Percentiles rank a stretch among this genome's conserved stretches.
These are phyloP conservation scores for Dermochelys coriacea DNA, from an alignment of 2,797 vertebrate species.

Conservation along the genomic window DNA sequence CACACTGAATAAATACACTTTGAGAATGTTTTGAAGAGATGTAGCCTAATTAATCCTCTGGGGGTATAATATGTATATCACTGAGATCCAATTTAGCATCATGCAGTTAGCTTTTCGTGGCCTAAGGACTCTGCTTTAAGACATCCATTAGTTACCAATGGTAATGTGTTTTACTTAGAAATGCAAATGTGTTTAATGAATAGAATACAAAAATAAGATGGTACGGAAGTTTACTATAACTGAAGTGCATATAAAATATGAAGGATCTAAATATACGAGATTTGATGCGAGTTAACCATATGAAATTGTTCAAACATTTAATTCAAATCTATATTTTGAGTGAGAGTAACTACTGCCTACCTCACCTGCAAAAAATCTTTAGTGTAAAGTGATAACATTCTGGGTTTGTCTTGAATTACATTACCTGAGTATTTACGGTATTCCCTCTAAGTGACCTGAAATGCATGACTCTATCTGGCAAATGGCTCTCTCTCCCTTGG, in stretches of 20 bases:
- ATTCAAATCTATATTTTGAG: not conserved
- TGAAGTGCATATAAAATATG: too few relatives aligned
- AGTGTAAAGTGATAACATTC: too few relatives aligned
- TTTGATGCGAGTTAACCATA: not conserved
- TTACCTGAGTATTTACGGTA: too few relatives aligned
- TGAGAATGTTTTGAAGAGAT: constrained; percentile 65
- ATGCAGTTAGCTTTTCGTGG: constrained; percentile 68
- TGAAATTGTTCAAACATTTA: not conserved
- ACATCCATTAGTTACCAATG: constrained; percentile 59
- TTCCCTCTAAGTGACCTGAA: too few relatives aligned
- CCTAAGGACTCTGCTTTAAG: constrained; percentile 71
- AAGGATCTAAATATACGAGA: too few relatives aligned
- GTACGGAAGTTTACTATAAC: constrained; percentile 22
- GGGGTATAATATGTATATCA: constrained; percentile 73
- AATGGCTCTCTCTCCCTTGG: not conserved
- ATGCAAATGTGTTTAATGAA: constrained; percentile 67
- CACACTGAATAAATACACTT: constrained; percentile 72
- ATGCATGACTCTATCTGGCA: too few relatives aligned
- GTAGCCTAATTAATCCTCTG: constrained; percentile 75
- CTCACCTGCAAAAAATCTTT: too few relatives aligned
- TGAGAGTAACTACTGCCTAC: not conserved
- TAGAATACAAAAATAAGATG: constrained; percentile 54
- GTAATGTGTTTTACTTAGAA: constrained; percentile 71
- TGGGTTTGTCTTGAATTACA: too few relatives aligned
- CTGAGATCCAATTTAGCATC: constrained; percentile 70